A percentile compares a stretch with the other conserved stretches of the same genome.
Evolutionary conservation across 2,888 invertebrate genomes (phyloP).

Genomic region (Merodon equestris): DNA sequence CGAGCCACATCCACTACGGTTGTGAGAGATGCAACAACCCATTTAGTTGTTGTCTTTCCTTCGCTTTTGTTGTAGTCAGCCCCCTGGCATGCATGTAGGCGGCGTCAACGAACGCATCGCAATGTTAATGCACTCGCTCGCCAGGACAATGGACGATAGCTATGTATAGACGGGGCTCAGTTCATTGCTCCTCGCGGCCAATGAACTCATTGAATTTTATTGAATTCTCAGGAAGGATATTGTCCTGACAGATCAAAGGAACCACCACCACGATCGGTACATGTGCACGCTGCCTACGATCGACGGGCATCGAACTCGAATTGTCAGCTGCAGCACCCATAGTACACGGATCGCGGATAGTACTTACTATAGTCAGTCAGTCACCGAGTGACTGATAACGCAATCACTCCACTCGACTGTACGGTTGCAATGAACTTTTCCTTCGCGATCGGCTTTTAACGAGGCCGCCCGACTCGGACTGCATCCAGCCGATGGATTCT

Average conservation of each 20-base stretch:
- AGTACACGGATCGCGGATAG: background rate
- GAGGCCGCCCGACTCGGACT: slow-evolving; percentile 35
- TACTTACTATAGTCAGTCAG: background rate
- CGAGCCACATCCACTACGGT: slow-evolving; percentile 5
- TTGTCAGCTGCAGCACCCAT: background rate
- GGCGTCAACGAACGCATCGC: slow-evolving; percentile 42
- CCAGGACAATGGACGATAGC: slow-evolving; percentile 56
- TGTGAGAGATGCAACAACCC: slow-evolving; percentile 48
- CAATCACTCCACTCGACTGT: slow-evolving; percentile 39
- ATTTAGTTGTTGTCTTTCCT: slow-evolving; percentile 16
- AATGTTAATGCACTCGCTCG: slow-evolving; percentile 25
- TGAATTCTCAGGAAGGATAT: slow-evolving; percentile 59
- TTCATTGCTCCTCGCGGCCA: too few relatives aligned
- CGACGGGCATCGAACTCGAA: slow-evolving; percentile 33
- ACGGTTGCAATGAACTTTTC: slow-evolving; percentile 57
- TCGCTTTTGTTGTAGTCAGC: slow-evolving; percentile 14
- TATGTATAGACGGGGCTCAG: too few relatives aligned
- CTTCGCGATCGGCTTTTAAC: slow-evolving; percentile 35
- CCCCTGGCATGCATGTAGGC: background rate
- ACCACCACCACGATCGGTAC: background rate
- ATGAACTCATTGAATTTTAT: slow-evolving; percentile 23
- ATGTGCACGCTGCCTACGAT: slow-evolving; percentile 8
- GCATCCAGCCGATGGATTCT: slow-evolving; percentile 2
- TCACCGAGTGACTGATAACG: background rate
- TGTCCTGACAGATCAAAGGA: slow-evolving; percentile 29